Conservation (phyloP, 2,113 vertebrate genomes). For the Pungitius pungitius region DNA sequence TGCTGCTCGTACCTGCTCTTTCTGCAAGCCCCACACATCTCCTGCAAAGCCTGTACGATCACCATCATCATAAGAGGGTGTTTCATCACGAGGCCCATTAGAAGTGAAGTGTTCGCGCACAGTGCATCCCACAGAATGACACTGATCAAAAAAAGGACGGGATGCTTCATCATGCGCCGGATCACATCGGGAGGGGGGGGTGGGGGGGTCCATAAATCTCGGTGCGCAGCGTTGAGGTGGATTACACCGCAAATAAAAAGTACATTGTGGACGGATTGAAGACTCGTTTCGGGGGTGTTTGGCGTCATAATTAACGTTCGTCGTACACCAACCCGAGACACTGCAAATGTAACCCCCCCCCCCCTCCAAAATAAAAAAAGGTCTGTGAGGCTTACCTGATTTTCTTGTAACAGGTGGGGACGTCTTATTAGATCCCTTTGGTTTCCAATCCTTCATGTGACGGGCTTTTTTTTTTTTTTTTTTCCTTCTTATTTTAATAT, state of each 20-base stretch:
- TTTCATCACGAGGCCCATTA: conserved; percentile 29
- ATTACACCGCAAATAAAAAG: conserved; percentile 51
- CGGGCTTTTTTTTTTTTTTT: neutral
- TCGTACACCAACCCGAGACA: conserved; percentile 18
- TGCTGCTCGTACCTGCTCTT: conserved; percentile 56
- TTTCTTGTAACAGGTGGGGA: conserved; percentile 81
- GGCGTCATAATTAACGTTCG: conserved; percentile 26
- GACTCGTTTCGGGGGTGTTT: conserved; percentile 28
- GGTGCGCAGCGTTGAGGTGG: conserved; percentile 31
- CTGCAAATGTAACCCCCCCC: neutral
- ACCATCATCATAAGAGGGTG: conserved; percentile 6
- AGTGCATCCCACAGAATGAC: conserved; percentile 33
- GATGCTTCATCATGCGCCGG: conserved; percentile 34
- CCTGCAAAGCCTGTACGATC: conserved; percentile 23
- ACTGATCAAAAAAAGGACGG: conserved; percentile 1
- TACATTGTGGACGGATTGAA: conserved; percentile 28
- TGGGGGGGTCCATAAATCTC: conserved; percentile 33
- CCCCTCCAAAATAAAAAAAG: neutral
- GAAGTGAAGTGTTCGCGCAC: conserved; percentile 34
- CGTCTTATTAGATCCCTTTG: conserved; percentile 59
- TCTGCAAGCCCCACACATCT: conserved; percentile 18
- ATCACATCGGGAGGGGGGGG: too few relatives aligned
- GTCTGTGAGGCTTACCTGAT: conserved; percentile 73
- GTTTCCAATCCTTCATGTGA: conserved; percentile 53
- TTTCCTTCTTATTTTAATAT: conserved; percentile 48